These are phyloP conservation scores for Euclidia mi DNA, from an alignment of 2,888 invertebrate species.

Conservation along the genomic window DNA sequence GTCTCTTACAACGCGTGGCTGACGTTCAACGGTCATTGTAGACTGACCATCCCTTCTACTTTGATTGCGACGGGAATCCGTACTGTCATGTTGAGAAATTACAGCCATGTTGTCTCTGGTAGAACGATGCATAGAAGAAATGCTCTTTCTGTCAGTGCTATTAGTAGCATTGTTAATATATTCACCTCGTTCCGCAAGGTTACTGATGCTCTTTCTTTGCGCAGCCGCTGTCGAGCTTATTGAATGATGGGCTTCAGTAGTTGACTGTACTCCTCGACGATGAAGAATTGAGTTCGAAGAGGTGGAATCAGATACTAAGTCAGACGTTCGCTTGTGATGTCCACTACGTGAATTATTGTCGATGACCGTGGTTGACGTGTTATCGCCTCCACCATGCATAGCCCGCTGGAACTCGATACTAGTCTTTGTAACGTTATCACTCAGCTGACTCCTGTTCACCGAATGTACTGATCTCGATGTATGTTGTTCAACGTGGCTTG, in stretches of 20 bases:
- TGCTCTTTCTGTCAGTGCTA: conserved; percentile 93
- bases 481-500: conserved; percentile 65
- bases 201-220: conserved; percentile 94
- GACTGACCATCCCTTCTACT: conserved; percentile 88
- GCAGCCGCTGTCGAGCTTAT: conserved; percentile 94
- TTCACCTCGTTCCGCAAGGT: conserved; percentile 93
- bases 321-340: conserved; percentile 93
- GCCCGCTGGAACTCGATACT: conserved; percentile 89
- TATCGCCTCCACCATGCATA: conserved; percentile 82
- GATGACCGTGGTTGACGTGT: conserved; percentile 52
- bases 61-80: conserved; percentile 75
- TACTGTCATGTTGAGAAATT: conserved; percentile 87
- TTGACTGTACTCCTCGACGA: conserved; percentile 92
- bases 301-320: conserved; percentile 93
- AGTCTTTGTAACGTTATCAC: conserved; percentile 84
- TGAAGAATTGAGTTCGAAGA: conserved; percentile 94
- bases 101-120: conserved; percentile 87
- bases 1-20: conserved; percentile 91
- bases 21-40: conserved; percentile 89
- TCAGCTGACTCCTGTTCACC: conserved; percentile 80
- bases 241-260: conserved; percentile 93
- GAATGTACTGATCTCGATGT: conserved; percentile 71
- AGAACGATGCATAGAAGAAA: conserved; percentile 94
- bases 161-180: conserved; percentile 92
- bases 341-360: conserved; percentile 77